These are phyloP conservation scores for Coreius guichenoti DNA, from an alignment of 2,797 vertebrate genomes.

Conservation along the genomic window DNA sequence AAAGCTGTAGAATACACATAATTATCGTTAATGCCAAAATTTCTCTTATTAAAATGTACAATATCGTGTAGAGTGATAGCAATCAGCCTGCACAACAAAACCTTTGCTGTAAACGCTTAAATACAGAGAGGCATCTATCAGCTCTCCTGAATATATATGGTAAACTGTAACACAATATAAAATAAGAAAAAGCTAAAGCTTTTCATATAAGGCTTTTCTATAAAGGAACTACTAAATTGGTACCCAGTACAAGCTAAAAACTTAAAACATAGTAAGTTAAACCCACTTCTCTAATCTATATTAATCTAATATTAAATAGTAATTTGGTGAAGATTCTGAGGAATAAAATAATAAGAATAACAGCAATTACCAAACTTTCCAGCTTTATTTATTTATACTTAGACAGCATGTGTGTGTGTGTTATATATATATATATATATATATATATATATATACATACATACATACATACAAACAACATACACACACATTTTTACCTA, in stretches of 20 bases:
- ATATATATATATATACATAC: too few species aligned
- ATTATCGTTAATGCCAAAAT: background rate
- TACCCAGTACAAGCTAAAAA: background rate
- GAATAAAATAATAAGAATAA: background rate
- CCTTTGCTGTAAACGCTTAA: background rate
- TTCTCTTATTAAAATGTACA: background rate
- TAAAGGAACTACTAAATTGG: background rate
- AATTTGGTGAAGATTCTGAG: background rate
- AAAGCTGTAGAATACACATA: background rate
- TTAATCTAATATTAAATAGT: background rate
- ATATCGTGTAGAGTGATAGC: background rate
- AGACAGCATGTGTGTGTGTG: accelerated
- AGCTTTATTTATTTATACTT: background rate
- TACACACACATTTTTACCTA: too few species aligned
- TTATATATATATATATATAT: too few species aligned
- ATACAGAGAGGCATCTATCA: background rate
- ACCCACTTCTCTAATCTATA: background rate
- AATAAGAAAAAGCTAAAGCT: background rate
- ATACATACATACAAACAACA: too few species aligned
- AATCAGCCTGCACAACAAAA: background rate
- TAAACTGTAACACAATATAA: background rate
- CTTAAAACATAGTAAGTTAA: background rate
- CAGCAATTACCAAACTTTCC: background rate
- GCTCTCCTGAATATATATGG: background rate
- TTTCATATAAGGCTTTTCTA: background rate